Percentiles rank a stretch among this genome's conserved stretches.
Evolutionary conservation across 2,888 invertebrate genomes (phyloP).

Genomic region (Drosophila affinis): DNA sequence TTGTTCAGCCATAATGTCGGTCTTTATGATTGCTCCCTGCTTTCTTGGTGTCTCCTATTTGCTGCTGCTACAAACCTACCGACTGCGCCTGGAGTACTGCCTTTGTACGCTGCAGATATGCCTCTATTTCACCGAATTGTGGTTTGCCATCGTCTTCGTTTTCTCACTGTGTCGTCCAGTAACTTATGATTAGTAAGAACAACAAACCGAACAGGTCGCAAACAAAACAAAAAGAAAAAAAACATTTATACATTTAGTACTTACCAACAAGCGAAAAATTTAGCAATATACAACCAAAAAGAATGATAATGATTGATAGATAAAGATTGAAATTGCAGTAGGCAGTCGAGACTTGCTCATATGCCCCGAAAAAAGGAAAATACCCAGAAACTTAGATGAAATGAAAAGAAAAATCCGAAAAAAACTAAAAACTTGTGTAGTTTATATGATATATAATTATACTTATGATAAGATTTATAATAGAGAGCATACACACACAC

Average conservation of each 20-base stretch:
- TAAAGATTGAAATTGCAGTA: conserved; percentile 16
- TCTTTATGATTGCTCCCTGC: conserved; percentile 92
- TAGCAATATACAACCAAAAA: conserved; percentile 56
- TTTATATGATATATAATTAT: conserved; percentile 39
- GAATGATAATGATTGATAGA: conserved; percentile 34
- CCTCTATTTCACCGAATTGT: conserved; percentile 88
- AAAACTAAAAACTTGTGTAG: conserved; percentile 48
- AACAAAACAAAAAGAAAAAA: background rate
- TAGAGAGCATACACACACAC: conserved; percentile 31
- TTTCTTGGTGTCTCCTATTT: conserved; percentile 93
- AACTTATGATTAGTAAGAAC: conserved; percentile 84
- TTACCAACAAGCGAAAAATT: conserved; percentile 36
- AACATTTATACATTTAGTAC: conserved; percentile 24
- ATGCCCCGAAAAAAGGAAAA: conserved; percentile 24
- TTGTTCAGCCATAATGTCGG: conserved; percentile 91
- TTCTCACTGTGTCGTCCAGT: conserved; percentile 87
- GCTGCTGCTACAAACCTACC: conserved; percentile 94
- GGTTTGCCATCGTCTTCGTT: conserved; percentile 87
- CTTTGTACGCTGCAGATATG: conserved; percentile 93
- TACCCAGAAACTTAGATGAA: background rate
- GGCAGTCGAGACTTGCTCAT: conserved; percentile 45
- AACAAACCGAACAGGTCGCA: conserved; percentile 21
- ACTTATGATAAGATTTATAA: conserved; percentile 58
- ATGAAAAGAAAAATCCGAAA: conserved; percentile 20
- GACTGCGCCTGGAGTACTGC: conserved; percentile 93